Conservation (phyloP, 2,113 vertebrate genomes). For the Laterallus jamaicensis region DNA sequence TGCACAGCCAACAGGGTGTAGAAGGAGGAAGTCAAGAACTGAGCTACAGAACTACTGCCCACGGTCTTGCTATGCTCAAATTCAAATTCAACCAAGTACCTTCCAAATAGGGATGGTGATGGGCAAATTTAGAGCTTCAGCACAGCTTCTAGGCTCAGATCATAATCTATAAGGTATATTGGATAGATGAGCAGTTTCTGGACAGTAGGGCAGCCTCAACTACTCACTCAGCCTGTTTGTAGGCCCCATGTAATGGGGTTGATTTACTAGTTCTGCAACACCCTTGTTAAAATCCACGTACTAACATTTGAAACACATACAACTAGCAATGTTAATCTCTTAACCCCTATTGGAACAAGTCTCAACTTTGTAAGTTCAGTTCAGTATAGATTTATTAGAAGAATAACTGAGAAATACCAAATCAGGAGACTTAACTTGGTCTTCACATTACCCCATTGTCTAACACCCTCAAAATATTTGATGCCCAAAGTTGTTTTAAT, state of each 20-base stretch:
- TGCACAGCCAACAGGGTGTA: background rate
- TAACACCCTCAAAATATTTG: background rate
- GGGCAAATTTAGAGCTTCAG: background rate
- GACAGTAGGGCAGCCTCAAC: background rate
- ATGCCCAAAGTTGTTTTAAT: background rate
- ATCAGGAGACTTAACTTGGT: background rate
- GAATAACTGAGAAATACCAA: background rate
- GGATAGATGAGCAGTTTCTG: accelerated
- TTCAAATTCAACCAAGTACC: background rate
- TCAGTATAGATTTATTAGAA: background rate
- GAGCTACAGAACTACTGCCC: background rate
- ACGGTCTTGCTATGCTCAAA: background rate
- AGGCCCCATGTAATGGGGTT: background rate
- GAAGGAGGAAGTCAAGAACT: background rate
- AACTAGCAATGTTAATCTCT: background rate
- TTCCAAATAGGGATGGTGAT: background rate
- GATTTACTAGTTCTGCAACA: background rate
- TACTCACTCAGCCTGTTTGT: background rate
- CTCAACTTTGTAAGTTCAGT: background rate
- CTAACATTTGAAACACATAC: background rate
- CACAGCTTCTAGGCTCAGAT: background rate
- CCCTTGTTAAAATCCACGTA: background rate
- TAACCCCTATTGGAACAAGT: background rate
- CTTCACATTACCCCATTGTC: background rate
- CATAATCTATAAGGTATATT: background rate